Evolutionary conservation across 2,113 vertebrate species (phyloP).

Genomic region (Mohoua ochrocephala): DNA sequence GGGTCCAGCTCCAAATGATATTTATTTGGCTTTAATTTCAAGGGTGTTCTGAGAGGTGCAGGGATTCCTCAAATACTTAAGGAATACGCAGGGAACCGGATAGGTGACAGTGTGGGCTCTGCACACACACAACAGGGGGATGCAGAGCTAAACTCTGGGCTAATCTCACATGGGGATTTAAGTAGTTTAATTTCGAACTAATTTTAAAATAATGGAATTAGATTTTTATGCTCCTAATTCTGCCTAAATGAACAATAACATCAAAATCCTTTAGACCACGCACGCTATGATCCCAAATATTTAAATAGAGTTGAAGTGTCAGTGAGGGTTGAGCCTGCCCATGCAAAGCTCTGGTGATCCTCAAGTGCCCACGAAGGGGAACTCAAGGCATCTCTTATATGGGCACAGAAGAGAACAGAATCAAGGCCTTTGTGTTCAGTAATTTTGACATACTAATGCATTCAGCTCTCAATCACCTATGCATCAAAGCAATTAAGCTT

Average conservation of each 20-base stretch:
- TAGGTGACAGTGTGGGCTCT: neutral
- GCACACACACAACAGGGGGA: neutral
- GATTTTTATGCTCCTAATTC: neutral
- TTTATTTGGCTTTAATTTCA: neutral
- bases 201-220: neutral
- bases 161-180: neutral
- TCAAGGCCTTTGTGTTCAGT: neutral
- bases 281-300: neutral
- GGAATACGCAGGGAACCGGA: neutral
- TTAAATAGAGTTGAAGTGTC: neutral
- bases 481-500: constrained; percentile 45
- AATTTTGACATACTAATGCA: neutral
- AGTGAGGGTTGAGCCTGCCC: neutral
- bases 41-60: neutral
- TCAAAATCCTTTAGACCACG: neutral
- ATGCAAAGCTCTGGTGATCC: neutral
- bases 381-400: neutral
- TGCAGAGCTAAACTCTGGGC: neutral
- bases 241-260: neutral
- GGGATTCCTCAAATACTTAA: neutral
- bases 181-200: neutral
- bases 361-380: neutral
- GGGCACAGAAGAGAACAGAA: neutral
- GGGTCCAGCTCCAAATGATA: neutral
- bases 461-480: constrained; percentile 42